These are phyloP conservation scores for Cyclina sinensis DNA, from an alignment of 1,140 invertebrate genomes.

Conservation along the genomic window DNA sequence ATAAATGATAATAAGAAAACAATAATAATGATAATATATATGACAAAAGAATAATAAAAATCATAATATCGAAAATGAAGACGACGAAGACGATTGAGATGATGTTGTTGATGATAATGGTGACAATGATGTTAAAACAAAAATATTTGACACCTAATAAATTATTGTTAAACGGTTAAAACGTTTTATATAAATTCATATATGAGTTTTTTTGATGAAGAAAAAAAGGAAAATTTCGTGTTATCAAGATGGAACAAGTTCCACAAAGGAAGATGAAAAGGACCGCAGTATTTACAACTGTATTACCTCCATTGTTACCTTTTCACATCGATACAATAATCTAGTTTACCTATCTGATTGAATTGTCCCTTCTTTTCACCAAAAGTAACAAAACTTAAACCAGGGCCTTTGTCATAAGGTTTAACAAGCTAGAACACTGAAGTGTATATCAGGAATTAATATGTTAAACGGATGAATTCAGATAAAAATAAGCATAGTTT, in stretches of 20 bases:
- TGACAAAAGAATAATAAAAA: too few relatives aligned
- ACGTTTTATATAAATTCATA: too few relatives aligned
- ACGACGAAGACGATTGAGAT: too few relatives aligned
- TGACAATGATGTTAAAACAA: too few relatives aligned
- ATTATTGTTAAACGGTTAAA: too few relatives aligned
- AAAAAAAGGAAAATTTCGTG: too few relatives aligned
- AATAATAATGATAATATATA: too few relatives aligned
- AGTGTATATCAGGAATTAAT: neutral
- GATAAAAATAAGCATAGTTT: neutral
- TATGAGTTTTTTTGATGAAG: too few relatives aligned
- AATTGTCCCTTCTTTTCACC: slow-evolving; percentile 7
- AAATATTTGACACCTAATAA: too few relatives aligned
- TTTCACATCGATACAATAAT: slow-evolving; percentile 8
- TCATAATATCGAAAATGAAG: too few relatives aligned
- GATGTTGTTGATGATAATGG: too few relatives aligned
- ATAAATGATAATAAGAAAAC: too few relatives aligned
- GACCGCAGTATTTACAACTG: neutral
- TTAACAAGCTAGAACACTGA: neutral
- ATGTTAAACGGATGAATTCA: neutral
- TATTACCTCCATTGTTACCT: neutral
- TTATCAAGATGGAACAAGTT: slow-evolving; percentile 9
- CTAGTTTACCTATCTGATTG: slow-evolving; percentile 9
- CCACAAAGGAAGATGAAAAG: neutral
- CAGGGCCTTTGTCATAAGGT: neutral
- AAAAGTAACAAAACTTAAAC: slow-evolving; percentile 11